Evolutionary conservation across 2,888 invertebrate species (phyloP).

Genomic region (Fragum fragum): DNA sequence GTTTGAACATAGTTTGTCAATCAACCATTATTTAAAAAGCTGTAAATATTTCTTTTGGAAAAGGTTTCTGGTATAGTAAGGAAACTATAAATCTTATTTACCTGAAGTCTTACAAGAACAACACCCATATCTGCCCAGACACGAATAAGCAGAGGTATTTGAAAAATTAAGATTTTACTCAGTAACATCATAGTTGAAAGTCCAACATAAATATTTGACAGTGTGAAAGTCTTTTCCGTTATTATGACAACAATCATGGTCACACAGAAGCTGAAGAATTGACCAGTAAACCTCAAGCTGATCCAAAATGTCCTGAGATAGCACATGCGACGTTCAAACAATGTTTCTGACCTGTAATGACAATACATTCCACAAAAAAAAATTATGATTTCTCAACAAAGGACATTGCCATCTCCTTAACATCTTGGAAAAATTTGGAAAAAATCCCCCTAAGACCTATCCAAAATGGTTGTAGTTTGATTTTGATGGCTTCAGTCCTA

Average conservation of each 20-base stretch:
- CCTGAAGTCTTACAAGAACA: constrained; percentile 11
- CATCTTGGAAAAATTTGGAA: no score
- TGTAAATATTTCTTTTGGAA: no score
- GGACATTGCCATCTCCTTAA: no score
- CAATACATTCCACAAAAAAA: no score
- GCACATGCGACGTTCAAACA: background rate
- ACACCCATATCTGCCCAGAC: constrained; percentile 18
- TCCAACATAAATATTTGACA: constrained; percentile 9
- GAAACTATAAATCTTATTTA: background rate
- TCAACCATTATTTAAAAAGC: no score
- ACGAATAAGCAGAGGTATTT: constrained; percentile 14
- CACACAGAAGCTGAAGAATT: constrained; percentile 31
- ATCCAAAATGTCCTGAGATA: constrained; percentile 15
- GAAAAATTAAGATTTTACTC: constrained; percentile 3
- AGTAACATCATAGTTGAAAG: background rate
- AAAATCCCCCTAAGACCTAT: no score
- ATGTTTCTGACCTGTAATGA: constrained; percentile 37
- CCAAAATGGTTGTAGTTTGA: no score
- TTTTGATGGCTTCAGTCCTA: no score
- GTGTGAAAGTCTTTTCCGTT: background rate
- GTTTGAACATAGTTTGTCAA: no score
- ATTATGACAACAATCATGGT: constrained; percentile 18
- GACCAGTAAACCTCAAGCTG: constrained; percentile 29
- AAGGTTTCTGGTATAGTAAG: no score
- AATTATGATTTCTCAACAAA: no score